These are phyloP conservation scores for Mastigias papua DNA, from an alignment of 30 jellyfish, hydroid and myxozoan species.

Conservation along the genomic window DNA sequence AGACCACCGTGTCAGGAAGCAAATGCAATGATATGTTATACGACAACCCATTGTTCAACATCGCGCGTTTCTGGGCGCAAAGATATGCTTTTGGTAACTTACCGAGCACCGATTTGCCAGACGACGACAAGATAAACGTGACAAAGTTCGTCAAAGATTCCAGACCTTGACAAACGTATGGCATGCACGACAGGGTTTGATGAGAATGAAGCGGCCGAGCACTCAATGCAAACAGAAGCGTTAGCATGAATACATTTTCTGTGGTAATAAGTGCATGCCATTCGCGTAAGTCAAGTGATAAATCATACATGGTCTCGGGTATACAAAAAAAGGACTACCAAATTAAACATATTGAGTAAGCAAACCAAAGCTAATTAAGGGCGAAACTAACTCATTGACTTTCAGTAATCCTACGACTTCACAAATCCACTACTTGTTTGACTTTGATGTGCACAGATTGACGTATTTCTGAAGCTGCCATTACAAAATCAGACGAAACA, in stretches of 20 bases:
- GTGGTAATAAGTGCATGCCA: conserved; percentile 29
- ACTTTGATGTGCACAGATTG: neutral
- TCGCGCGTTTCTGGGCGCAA: neutral
- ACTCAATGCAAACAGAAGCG: neutral
- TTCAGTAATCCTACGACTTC: neutral
- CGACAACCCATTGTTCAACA: neutral
- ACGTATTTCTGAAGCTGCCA: neutral
- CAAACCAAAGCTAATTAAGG: conserved; percentile 7
- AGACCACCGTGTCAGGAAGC: neutral
- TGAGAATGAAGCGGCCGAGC: neutral
- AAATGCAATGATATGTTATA: too few relatives aligned
- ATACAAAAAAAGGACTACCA: conserved; percentile 5
- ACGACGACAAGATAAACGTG: neutral
- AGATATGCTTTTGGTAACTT: neutral
- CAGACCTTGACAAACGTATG: neutral
- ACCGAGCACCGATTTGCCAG: neutral
- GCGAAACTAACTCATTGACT: neutral
- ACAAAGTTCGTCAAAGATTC: neutral
- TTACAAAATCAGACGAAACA: too few relatives aligned
- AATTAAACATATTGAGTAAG: neutral
- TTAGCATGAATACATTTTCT: conserved; percentile 4
- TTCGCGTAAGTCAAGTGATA: conserved; percentile 15
- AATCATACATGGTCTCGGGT: neutral
- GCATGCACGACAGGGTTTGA: neutral
- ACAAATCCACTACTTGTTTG: neutral